Evolutionary conservation across 2,888 invertebrate species (phyloP).

Genomic region (Nycteola revayana): DNA sequence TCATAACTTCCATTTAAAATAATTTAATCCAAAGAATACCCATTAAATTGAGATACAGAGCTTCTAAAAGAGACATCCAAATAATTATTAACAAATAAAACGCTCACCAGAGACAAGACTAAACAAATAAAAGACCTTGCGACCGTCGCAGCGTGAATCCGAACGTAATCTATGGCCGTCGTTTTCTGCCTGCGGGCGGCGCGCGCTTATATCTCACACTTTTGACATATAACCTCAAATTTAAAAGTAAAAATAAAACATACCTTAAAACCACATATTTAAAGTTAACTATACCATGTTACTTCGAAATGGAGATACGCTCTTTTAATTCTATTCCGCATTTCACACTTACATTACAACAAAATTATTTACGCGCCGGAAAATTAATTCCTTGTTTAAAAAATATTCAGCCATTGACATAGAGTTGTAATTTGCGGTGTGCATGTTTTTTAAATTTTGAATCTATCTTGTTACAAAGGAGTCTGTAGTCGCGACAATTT

Average conservation of each 20-base stretch:
- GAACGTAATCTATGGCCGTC: conserved; percentile 61
- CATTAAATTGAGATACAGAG: conserved; percentile 23
- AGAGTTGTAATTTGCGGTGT: conserved; percentile 24
- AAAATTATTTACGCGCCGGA: conserved; percentile 29
- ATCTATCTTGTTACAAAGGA: conserved; percentile 37
- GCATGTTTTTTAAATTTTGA: conserved; percentile 8
- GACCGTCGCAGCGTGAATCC: conserved; percentile 68
- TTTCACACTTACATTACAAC: conserved; percentile 45
- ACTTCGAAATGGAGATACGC: conserved; percentile 8
- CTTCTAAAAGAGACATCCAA: conserved; percentile 39
- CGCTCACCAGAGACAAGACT: conserved; percentile 35
- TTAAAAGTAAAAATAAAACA: conserved; percentile 17
- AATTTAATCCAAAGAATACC: conserved; percentile 9
- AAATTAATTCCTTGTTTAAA: conserved; percentile 8
- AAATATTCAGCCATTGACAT: conserved; percentile 15
- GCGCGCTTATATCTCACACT: conserved; percentile 52
- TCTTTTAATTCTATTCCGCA: conserved; percentile 31
- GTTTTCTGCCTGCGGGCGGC: conserved; percentile 56
- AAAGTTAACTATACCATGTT: conserved; percentile 25
- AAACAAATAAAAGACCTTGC: conserved; percentile 61
- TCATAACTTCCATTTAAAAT: conserved; percentile 8
- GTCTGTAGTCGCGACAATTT: conserved; percentile 54
- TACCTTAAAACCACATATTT: conserved; percentile 15
- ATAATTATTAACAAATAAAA: conserved; percentile 42
- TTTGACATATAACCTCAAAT: conserved; percentile 58